Base-by-base conservation (phyloP, 2,888 invertebrate genomes). In the Tipula helvola region DNA sequence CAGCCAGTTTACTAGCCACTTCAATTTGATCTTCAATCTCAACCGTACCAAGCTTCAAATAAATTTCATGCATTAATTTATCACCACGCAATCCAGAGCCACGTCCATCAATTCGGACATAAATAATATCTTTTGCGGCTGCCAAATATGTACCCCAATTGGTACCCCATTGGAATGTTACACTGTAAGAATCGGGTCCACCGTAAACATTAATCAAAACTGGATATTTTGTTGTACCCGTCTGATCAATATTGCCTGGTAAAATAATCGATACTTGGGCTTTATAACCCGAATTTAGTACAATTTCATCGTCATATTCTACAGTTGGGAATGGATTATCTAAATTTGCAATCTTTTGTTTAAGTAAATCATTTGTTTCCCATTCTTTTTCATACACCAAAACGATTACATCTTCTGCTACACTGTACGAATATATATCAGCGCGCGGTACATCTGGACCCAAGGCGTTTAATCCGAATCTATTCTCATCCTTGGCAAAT, bases 11-110 rank as follows among this genome's bases (percentile, higher is more conserved):
- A 90, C 92, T 95, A 0, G 96, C 95, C 44, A 96, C 97, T 89
- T 93, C 93, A 87, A 98, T 96, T 92, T 99, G 98, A 92, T 99
- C 99, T 83, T 95, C 93, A 86, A 99, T 95, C 92, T 99, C 99
- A 0, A 96, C 95, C 0, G 97, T 96, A 42, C 99, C 99, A 47
- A 99, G 93, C 86, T 94, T 93, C 87, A 96, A 93, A 91, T 98
- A 98, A 83, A 97, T 92, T 5, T 97, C 93, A 90, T 97, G 97
- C 89, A 97, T 92, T 90, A 96, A 94, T 86, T 93, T 93, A 88
- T 97, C 96, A 41, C 99, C 98, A 88, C 96, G 94, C 86, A 96
- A 92, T 0, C 97, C 97, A 0, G 97, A 96, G 7, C 99, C 99
- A 87, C 98, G 93, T 0, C 96, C 97, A 92, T 99, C 99, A 87